phyloP scores from a whole-genome alignment of 2,113 vertebrate species.

The Patagioenas fasciata region DNA sequence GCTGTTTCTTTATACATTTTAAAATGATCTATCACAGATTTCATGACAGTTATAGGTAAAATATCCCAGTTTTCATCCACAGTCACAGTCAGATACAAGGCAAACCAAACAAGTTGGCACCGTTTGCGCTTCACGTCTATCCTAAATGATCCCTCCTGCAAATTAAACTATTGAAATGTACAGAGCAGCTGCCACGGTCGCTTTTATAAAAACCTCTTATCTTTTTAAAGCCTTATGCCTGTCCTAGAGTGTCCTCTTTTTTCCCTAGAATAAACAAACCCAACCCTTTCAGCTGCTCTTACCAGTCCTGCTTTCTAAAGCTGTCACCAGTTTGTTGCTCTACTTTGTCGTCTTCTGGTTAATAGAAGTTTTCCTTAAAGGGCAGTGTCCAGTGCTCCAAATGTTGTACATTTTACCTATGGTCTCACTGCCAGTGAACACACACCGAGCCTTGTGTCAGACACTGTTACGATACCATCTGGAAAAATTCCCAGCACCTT shows the following conservation, averaged over 20 bases:
- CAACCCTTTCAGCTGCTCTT: slow-evolving; percentile 31
- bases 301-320: neutral
- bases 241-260: neutral
- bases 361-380: neutral
- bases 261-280: slow-evolving; percentile 23
- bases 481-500: neutral
- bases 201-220: slow-evolving; percentile 2
- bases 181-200: neutral
- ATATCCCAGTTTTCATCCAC: neutral
- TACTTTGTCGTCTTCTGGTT: neutral
- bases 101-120: neutral
- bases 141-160: neutral
- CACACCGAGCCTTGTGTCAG: neutral
- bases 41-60: neutral
- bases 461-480: neutral
- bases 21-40: neutral
- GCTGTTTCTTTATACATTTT: neutral
- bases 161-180: neutral
- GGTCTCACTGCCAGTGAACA: neutral
- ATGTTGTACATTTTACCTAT: neutral
- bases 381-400: neutral
- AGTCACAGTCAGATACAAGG: neutral
- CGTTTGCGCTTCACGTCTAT: neutral
- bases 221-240: slow-evolving; percentile 2
- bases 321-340: neutral